Evolutionary conservation across 1,140 invertebrate species (phyloP).

Genomic region (Frieseomelitta varia): DNA sequence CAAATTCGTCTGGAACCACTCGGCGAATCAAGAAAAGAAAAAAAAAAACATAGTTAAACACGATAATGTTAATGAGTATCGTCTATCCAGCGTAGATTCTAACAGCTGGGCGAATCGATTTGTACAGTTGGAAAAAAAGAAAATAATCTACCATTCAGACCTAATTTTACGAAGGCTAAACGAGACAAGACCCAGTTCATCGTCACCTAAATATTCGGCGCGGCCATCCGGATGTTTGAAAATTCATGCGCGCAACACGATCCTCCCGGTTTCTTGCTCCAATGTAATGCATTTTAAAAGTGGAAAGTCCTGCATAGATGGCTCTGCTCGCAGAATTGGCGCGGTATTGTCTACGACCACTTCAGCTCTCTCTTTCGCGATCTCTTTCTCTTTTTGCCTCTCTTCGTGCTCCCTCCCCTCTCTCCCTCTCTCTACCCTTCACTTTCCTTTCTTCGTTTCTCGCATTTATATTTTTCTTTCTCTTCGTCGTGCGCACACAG

Average conservation of each 20-base stretch:
- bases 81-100: not conserved
- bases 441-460: conserved; percentile 25
- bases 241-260: conserved; percentile 8
- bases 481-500: conserved; percentile 30
- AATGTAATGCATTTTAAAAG: conserved; percentile 34
- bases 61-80: not conserved
- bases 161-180: not conserved
- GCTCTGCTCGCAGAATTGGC: conserved; percentile 46
- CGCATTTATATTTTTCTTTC: conserved; percentile 63
- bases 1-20: not conserved
- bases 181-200: not conserved
- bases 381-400: not conserved
- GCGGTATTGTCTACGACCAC: conserved; percentile 51
- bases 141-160: not conserved
- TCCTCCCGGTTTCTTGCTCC: conserved; percentile 1
- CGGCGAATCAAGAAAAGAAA: conserved; percentile 6
- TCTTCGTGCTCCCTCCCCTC: not conserved
- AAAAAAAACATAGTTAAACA: not conserved
- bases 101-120: not conserved
- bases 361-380: conserved; percentile 9
- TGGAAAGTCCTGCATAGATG: conserved; percentile 27
- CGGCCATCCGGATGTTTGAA: conserved; percentile 3
- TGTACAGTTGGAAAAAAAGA: not conserved
- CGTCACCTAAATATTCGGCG: not conserved
- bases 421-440: conserved; percentile 8